Base-by-base conservation (phyloP, 2,797 vertebrate species). In the Euthynnus affinis region DNA sequence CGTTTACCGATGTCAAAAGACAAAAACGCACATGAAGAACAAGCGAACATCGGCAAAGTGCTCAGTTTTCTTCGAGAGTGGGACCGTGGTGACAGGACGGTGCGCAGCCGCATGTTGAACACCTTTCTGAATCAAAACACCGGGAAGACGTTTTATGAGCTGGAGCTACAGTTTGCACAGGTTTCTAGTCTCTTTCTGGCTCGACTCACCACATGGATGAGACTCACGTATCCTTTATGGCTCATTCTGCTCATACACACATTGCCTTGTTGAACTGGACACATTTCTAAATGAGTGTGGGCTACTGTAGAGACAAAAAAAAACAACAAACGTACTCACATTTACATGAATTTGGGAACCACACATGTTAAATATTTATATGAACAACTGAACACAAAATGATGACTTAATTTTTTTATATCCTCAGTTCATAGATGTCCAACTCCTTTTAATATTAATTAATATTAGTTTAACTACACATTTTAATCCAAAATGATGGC, bases 111-210 rank as follows among this genome's bases (percentile, higher is more conserved):
- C 60, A 93, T 97, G 78, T 85, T 98, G 44, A 82, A 68, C 29
- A 92, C 84, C n/a, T 99, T 98, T 78, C 87, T 98, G 52, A 13
- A 70, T n/a, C 72, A 74, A 46, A 96, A 94, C 71, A 20, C 87
- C 0, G 95, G 95, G 64, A 97, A 95, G 84, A 97, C 94, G 0
- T 93, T 89, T 58, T 89, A 91, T 5, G 96, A 98, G 69, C 86
- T 98, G 89, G 96, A 98, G 89, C 84, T 93, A 76, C 92, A 96
- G 82, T 96, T 98, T 66, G 95, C 95, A 12, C 95, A 96, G 76
- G 94, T 95, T 25, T 91, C 93, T 84, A 97, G 96, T 80, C 94
- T 98, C 76, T 97, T 99, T 78, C 90, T 98, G 82, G 93, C 95
- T 40, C 94, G 95, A 51, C 71, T 97, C 67, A 96, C 92, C 23